phyloP scores from a whole-genome alignment of 2,797 vertebrate genomes.

The Rallus crepitans region DNA sequence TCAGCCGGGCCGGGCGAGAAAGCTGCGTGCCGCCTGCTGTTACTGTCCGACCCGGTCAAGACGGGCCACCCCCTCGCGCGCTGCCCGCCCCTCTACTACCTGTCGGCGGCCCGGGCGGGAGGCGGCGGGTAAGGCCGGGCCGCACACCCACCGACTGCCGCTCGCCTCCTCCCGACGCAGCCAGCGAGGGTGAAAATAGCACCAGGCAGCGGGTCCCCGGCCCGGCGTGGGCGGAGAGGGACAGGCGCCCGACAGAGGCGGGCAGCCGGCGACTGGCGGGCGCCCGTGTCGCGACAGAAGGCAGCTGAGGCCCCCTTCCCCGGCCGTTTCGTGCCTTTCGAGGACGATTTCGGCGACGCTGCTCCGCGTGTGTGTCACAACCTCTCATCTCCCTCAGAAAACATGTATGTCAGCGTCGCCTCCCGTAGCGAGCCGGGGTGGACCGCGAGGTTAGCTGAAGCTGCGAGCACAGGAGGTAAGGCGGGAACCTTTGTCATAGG shows the following conservation, averaged over 20 bases:
- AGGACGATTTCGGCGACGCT: background rate
- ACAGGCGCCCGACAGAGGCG: background rate
- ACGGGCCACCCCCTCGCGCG: background rate
- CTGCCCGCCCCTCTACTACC: background rate
- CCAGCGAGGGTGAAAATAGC: background rate
- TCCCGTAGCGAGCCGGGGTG: rapidly evolving
- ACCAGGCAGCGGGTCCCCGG: background rate
- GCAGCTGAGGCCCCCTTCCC: background rate
- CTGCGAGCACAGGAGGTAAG: rapidly evolving
- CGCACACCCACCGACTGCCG: rapidly evolving
- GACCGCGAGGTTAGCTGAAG: background rate
- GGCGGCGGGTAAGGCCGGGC: background rate
- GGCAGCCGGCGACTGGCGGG: background rate
- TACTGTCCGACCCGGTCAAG: background rate
- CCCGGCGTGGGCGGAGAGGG: background rate
- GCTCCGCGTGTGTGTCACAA: background rate
- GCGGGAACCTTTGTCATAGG: rapidly evolving
- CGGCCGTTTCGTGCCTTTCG: background rate
- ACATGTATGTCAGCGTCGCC: rapidly evolving
- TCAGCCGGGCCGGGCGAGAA: background rate
- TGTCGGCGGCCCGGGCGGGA: background rate
- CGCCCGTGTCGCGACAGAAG: background rate
- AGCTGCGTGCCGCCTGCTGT: background rate
- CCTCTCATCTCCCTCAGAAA: background rate
- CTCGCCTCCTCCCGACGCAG: background rate